Conservation (phyloP, 1,140 invertebrate species). For the Oscheius sp. region DNA sequence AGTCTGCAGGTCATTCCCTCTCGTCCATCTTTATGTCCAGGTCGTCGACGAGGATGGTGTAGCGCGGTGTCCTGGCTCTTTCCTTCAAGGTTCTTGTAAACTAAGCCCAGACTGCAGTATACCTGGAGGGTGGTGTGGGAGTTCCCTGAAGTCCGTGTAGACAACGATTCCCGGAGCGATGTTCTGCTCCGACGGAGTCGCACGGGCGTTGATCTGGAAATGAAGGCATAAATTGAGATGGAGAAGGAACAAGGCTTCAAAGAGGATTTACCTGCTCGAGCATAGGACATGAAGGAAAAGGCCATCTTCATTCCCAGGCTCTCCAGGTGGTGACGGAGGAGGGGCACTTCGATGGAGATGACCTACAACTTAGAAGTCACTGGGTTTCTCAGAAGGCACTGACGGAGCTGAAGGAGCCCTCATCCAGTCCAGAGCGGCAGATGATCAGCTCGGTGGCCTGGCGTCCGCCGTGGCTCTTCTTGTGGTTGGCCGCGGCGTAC, state of each 20-base stretch:
- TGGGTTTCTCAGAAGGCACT: too few species aligned
- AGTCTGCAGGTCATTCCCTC: conserved; percentile 25
- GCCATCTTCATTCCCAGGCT: conserved; percentile 1
- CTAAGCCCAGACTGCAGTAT: too few species aligned
- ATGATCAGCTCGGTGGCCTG: conserved; percentile 24
- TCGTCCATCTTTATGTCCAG: background rate
- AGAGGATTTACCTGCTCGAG: conserved; percentile 26
- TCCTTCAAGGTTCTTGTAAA: too few species aligned
- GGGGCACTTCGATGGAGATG: conserved; percentile 28
- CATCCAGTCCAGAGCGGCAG: conserved; percentile 31
- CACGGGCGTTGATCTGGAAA: background rate
- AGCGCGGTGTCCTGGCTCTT: conserved; percentile 33
- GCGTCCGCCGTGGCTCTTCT: background rate
- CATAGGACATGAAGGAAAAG: conserved; percentile 38
- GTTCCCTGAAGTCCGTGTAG: conserved; percentile 29
- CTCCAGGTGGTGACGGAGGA: conserved; percentile 11
- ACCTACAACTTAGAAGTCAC: too few species aligned
- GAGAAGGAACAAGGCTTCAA: background rate
- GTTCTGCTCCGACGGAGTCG: background rate
- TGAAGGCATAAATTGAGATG: conserved; percentile 15
- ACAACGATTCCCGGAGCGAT: conserved; percentile 21
- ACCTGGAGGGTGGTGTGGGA: conserved; percentile 39
- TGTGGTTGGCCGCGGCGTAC: background rate
- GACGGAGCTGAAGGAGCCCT: conserved; percentile 32
- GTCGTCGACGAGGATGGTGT: conserved; percentile 34